A percentile compares a stretch with the other conserved stretches of the same genome.
Conservation (phyloP, 2,888 invertebrate genomes). For the Caenorhabditis sulstoni region DNA sequence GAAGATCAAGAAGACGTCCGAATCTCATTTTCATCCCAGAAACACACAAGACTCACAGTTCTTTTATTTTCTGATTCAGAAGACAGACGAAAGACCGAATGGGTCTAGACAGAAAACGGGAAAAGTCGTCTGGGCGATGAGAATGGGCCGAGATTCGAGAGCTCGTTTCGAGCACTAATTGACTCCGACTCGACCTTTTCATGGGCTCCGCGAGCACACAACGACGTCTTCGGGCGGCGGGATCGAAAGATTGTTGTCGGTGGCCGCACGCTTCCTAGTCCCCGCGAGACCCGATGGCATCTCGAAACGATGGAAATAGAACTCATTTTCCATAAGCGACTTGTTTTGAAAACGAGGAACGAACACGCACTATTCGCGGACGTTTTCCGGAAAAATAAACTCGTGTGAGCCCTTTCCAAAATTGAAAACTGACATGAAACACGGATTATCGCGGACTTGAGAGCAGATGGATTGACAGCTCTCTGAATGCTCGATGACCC, state of each 20-base stretch:
- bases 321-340: background rate
- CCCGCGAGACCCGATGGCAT: too few species aligned
- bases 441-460: background rate
- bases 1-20: background rate
- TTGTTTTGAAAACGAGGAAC: background rate
- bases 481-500: constrained; percentile 23
- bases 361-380: too few species aligned
- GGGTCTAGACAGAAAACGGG: background rate
- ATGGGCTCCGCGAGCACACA: too few species aligned
- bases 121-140: background rate
- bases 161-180: too few species aligned
- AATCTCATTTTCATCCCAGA: constrained; percentile 3
- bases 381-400: too few species aligned
- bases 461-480: background rate
- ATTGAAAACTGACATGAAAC: background rate
- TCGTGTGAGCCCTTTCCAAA: background rate
- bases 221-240: too few species aligned
- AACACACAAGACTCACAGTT: background rate
- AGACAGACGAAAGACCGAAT: background rate
- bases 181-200: too few species aligned
- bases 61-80: background rate
- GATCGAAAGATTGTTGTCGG: too few species aligned
- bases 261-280: too few species aligned
- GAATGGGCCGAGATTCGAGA: background rate
- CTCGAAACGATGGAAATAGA: too few species aligned